Percentiles rank a stretch among this genome's conserved stretches.
Evolutionary conservation across 2,113 vertebrate genomes (phyloP).

Genomic region (Pachyramphus minor): DNA sequence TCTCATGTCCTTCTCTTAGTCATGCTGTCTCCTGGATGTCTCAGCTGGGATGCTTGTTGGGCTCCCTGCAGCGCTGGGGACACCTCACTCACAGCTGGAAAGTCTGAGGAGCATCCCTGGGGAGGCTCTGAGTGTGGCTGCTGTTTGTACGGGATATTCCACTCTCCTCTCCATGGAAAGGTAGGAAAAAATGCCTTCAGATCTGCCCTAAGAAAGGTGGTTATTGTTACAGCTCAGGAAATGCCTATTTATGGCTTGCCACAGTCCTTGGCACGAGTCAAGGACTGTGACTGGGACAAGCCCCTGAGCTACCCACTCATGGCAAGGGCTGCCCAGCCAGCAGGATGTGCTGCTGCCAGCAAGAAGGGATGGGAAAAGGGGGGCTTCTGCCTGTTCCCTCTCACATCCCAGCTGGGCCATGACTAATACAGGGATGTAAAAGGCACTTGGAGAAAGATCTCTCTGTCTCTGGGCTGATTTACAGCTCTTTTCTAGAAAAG

Average conservation of each 20-base stretch:
- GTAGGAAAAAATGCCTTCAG: not conserved
- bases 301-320: not conserved
- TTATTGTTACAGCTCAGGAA: not conserved
- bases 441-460: not conserved
- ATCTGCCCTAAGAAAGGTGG: not conserved
- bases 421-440: not conserved
- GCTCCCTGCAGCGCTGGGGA: accelerated
- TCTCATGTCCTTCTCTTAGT: not conserved
- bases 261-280: not conserved
- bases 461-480: not conserved
- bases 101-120: not conserved
- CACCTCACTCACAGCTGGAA: not conserved
- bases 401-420: no score
- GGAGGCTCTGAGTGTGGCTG: not conserved
- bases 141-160: not conserved
- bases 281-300: not conserved
- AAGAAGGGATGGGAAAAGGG: not conserved
- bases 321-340: accelerated
- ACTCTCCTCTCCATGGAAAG: not conserved
- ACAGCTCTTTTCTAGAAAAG: not conserved
- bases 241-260: not conserved
- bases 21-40: not conserved
- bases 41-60: not conserved
- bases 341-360: not conserved
- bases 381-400: not conserved